Evolutionary conservation across 2,888 invertebrate genomes (phyloP).

Genomic region (Dolichopus griseipennis): DNA sequence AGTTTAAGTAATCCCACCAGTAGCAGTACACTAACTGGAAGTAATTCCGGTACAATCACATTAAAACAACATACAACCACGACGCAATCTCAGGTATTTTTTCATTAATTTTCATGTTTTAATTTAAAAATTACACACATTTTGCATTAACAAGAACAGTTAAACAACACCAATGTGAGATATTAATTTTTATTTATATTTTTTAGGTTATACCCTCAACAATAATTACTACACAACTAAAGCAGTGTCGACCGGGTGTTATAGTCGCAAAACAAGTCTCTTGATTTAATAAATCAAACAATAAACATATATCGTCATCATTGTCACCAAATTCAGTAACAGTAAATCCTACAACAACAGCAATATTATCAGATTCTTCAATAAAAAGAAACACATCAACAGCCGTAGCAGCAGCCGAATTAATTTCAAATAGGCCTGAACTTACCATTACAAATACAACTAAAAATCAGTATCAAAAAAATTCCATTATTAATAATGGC

Average conservation of each 20-base stretch:
- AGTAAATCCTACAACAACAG: background rate
- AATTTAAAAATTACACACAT: no score
- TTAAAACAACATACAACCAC: slow-evolving; percentile 21
- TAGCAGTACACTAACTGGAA: slow-evolving; percentile 17
- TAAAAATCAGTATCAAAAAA: background rate
- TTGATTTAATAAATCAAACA: slow-evolving; percentile 47
- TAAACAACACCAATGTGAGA: no score
- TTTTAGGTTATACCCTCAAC: slow-evolving; percentile 15
- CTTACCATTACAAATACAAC: slow-evolving; percentile 1
- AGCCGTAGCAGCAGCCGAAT: background rate
- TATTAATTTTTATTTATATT: background rate
- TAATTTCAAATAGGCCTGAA: slow-evolving; percentile 1
- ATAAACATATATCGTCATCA: background rate
- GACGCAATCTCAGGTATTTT: slow-evolving; percentile 21
- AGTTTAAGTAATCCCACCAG: slow-evolving; percentile 21
- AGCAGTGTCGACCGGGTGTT: slow-evolving; percentile 75
- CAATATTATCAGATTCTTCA: background rate
- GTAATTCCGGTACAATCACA: slow-evolving; percentile 18
- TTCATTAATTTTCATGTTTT: slow-evolving; percentile 12
- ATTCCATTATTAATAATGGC: background rate
- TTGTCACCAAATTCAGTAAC: background rate
- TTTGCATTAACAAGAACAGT: no score
- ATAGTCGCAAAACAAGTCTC: slow-evolving; percentile 80
- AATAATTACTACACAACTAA: slow-evolving; percentile 43
- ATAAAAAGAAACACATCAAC: background rate